Evolutionary conservation across 1,140 invertebrate species (phyloP).

Genomic region (Micrasema minimum): DNA sequence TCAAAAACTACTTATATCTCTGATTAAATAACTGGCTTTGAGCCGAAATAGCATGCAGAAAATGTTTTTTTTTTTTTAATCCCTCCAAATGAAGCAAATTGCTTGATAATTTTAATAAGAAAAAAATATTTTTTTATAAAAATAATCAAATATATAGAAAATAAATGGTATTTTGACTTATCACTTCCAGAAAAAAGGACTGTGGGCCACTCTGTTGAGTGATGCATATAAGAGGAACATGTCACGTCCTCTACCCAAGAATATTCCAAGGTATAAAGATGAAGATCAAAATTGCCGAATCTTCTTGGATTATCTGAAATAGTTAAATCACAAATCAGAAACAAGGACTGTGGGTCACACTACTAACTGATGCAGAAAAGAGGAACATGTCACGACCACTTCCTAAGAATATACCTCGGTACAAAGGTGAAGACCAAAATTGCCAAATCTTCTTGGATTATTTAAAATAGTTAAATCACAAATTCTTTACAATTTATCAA

Average conservation of each 20-base stretch:
- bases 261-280: too few relatives aligned
- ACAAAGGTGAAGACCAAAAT: too few relatives aligned
- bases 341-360: neutral
- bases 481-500: too few relatives aligned
- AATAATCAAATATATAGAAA: neutral
- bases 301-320: too few relatives aligned
- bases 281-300: too few relatives aligned
- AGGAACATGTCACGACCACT: neutral
- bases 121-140: neutral
- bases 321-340: too few relatives aligned
- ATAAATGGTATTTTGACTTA: too few relatives aligned
- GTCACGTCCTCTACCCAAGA: neutral
- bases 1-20: neutral
- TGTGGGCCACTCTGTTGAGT: neutral
- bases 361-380: neutral
- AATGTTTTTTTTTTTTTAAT: neutral
- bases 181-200: constrained; percentile 4
- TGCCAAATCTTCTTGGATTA: too few relatives aligned
- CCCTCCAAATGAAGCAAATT: neutral
- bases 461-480: too few relatives aligned
- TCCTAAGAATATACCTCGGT: too few relatives aligned
- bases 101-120: neutral
- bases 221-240: neutral
- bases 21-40: neutral
- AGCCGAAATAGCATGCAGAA: neutral